Evolutionary conservation across 2,113 vertebrate genomes (phyloP).

Genomic region (Phalacrocorax aristotelis): DNA sequence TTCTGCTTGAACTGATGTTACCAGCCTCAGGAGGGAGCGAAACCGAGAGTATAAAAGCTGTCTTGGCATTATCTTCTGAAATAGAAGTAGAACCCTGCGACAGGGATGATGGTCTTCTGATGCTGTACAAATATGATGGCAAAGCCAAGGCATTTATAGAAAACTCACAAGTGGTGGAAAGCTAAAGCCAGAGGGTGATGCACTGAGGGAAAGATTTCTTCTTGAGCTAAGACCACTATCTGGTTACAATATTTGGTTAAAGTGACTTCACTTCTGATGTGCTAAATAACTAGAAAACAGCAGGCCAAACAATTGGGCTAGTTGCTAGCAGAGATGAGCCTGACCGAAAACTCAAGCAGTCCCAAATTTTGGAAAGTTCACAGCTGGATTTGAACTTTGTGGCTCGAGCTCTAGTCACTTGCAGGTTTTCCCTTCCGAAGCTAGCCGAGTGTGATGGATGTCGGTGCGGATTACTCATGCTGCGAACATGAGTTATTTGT

Average conservation of each 20-base stretch:
- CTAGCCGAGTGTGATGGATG: slow-evolving; percentile 40
- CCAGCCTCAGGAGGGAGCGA: not conserved
- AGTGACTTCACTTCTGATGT: slow-evolving; percentile 55
- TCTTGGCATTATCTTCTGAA: not conserved
- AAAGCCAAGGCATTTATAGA: not conserved
- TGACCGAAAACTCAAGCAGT: not conserved
- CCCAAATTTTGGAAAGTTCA: slow-evolving; percentile 50
- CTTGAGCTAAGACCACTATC: slow-evolving; percentile 39
- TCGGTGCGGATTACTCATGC: slow-evolving; percentile 62
- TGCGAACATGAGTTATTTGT: slow-evolving; percentile 70
- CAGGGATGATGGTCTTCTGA: not conserved
- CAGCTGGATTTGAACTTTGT: slow-evolving; percentile 50
- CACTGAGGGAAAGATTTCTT: slow-evolving; percentile 44
- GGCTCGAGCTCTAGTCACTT: slow-evolving; percentile 2
- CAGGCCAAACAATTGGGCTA: slow-evolving; percentile 47
- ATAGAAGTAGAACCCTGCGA: not conserved
- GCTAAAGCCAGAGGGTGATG: slow-evolving; percentile 46
- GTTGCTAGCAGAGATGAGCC: slow-evolving; percentile 63
- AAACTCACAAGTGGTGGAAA: not conserved
- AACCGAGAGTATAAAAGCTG: not conserved
- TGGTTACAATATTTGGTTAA: slow-evolving; percentile 47
- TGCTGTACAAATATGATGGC: not conserved
- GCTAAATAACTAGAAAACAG: slow-evolving; percentile 36
- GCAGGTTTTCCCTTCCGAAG: slow-evolving; percentile 51
- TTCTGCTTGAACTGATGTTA: not conserved